Evolutionary conservation across 1,140 invertebrate genomes (phyloP), one percentile per base, ranked within the genome.

Genomic region (Bombus soroeensis): DNA sequence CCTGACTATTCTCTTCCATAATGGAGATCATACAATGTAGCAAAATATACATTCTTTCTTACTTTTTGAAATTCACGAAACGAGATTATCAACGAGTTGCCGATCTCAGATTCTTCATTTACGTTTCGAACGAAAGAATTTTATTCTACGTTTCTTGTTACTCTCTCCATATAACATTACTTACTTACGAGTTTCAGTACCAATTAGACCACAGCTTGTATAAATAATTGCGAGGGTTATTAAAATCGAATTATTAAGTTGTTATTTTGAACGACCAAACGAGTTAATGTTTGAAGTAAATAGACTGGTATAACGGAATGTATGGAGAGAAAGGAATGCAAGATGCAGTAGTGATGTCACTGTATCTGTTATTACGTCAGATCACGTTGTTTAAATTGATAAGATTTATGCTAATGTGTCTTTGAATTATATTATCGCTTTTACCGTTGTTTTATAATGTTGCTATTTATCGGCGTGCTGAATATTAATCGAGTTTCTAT

Each of bases 371-470:
- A 5, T 75, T 75, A 75, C 73, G 32, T 75, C 73, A 75, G 47
- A 53, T 53, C 25, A 57, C 47, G 57, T 75, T 75, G 47, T 75
- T 75, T 57, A 75, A 75, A 75, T 57, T 37, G 22, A 57, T 43
- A 37, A 75, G n/a, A 34, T 37, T 57, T 75, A 75, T 75, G 73
- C 47, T 75, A 75, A 57, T 75, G 25, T 1, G 32, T 22, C 5
- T 25, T 25, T 75, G 47, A 53, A 57, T 75, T 25, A 28, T 75
- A 6, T 22, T 53, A 25, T 25, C 13, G 15, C 9, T 6, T 12
- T 25, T 25, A 25, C 68, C 18, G 18, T 39, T 71, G 18, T 72
- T 53, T 53, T 37, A 57, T 32, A 12, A 37, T 37, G 8, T 28
- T 28, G 13, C 22, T 34, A 53, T 53, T 47, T 32, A 34, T 74